phyloP scores from a whole-genome alignment of 1,140 invertebrate genomes.

The Drosophila murphyi region DNA sequence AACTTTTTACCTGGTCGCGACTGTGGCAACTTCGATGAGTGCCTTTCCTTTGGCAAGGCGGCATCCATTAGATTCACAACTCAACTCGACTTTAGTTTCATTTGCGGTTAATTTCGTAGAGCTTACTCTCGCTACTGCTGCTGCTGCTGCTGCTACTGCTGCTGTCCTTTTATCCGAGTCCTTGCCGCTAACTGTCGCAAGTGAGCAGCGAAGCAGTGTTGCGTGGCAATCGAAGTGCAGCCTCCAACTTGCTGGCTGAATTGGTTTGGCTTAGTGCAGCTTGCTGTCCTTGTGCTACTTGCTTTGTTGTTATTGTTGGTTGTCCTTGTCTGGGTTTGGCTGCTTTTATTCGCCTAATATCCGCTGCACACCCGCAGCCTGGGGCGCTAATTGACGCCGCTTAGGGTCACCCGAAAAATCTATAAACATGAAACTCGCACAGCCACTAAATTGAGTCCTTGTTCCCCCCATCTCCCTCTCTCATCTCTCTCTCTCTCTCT shows the following conservation, averaged over 20 bases:
- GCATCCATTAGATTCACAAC: neutral
- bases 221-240: conserved; percentile 44
- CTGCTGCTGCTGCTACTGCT: too few relatives aligned
- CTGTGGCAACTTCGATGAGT: conserved; percentile 53
- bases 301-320: conserved; percentile 23
- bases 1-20: conserved; percentile 53
- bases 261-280: conserved; percentile 49
- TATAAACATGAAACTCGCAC: conserved; percentile 57
- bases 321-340: neutral
- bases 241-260: conserved; percentile 10
- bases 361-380: conserved; percentile 43
- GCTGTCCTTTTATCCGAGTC: conserved; percentile 39
- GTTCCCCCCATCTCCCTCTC: conserved; percentile 8
- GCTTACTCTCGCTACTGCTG: neutral
- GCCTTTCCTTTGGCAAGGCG: conserved; percentile 18
- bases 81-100: conserved; percentile 48
- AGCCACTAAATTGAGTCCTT: conserved; percentile 23
- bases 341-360: conserved; percentile 68
- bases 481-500: neutral
- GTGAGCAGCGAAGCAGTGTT: conserved; percentile 23
- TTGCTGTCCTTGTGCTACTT: conserved; percentile 12
- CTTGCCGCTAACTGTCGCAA: conserved; percentile 48
- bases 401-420: conserved; percentile 62
- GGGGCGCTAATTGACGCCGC: conserved; percentile 61
- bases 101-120: conserved; percentile 73